These are phyloP conservation scores for Oryzaephilus surinamensis DNA, from an alignment of 1,140 invertebrate genomes.

Conservation along the genomic window DNA sequence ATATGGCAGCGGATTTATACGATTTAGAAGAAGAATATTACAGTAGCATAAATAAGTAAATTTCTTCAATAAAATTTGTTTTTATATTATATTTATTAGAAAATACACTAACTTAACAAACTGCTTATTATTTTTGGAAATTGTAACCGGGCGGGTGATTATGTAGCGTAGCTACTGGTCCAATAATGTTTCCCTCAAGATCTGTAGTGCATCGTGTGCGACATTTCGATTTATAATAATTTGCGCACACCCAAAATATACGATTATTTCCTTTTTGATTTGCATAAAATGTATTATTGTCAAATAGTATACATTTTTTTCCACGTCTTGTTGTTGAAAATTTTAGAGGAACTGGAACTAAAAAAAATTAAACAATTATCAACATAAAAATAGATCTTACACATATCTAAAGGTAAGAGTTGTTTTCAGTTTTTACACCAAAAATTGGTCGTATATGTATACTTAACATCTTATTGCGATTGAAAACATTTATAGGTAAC, in stretches of 20 bases:
- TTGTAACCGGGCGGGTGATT: slow-evolving; percentile 8
- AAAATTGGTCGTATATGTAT: too few species aligned
- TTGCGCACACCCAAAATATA: slow-evolving; percentile 15
- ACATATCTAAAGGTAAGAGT: too few species aligned
- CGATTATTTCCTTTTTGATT: slow-evolving; percentile 10
- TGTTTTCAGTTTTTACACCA: too few species aligned
- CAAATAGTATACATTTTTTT: slow-evolving; percentile 13
- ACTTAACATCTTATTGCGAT: too few species aligned
- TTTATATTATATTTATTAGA: background rate
- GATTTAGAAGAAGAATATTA: slow-evolving; percentile 98
- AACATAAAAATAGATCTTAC: too few species aligned
- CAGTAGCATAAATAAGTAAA: slow-evolving; percentile 81
- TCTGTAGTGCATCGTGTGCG: slow-evolving; percentile 9
- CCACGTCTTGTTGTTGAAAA: slow-evolving; percentile 13
- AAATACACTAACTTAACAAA: background rate
- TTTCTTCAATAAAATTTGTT: background rate
- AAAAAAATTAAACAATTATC: slow-evolving; percentile 6
- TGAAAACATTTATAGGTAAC: too few species aligned
- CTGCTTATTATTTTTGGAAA: background rate
- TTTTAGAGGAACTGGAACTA: slow-evolving; percentile 7
- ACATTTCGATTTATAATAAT: slow-evolving; percentile 14
- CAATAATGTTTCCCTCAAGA: background rate
- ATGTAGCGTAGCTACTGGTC: slow-evolving; percentile 4
- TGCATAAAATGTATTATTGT: slow-evolving; percentile 16
- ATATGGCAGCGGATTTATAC: slow-evolving; percentile 90